Base-by-base conservation (phyloP, 1,140 invertebrate species). In the Lasaia peninsularis region DNA sequence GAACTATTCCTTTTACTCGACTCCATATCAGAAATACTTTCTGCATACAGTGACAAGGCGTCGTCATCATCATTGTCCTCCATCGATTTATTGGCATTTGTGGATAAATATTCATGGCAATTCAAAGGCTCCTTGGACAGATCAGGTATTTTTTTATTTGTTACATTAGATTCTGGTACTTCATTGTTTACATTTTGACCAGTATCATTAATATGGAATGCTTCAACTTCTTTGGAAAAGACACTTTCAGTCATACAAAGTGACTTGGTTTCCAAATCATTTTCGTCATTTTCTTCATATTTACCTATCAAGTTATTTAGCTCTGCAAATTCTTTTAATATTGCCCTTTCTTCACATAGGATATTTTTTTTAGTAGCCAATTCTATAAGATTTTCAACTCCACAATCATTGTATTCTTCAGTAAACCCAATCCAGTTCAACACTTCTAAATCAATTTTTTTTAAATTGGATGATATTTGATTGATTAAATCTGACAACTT, bases 21-120 rank as follows among this genome's bases (percentile, higher is more conserved):
- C 33, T 87, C 84, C 8, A 80, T 62, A 5, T 62, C 75, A 7
- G 72, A 74, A 37, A 86, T 72, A 49, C 80, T 88, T 65, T 85
- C 82, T 35, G 82, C 85, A 54, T 66, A 88, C 2, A 88, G 51
- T 16, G 82, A 86, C 24, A 88, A 62, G 0, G 81, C 71, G 33
- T 88, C 85, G 16, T 86, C 82, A 21, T 86, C 82, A 52, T 86
- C 78, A 40, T 74, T 62, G 31, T 76, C 71, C n/a, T 58, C 60
- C 4, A 5, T 1, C n/a, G 24, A 28, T 14, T 56, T 56, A 11
- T 24, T 24, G 20, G 44, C 11, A 24, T 0, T 12, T 5, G 11
- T 0, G 8, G 40, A 18, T 18, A 48, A 48, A 48, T 48, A 20
- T 48, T n/a, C 40, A 11, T 11, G 14, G 18, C 1, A 18, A 48